Evolutionary conservation across 2,113 vertebrate species (phyloP), one percentile per base, ranked within the genome.

Genomic region (Hepsetus odoe): DNA sequence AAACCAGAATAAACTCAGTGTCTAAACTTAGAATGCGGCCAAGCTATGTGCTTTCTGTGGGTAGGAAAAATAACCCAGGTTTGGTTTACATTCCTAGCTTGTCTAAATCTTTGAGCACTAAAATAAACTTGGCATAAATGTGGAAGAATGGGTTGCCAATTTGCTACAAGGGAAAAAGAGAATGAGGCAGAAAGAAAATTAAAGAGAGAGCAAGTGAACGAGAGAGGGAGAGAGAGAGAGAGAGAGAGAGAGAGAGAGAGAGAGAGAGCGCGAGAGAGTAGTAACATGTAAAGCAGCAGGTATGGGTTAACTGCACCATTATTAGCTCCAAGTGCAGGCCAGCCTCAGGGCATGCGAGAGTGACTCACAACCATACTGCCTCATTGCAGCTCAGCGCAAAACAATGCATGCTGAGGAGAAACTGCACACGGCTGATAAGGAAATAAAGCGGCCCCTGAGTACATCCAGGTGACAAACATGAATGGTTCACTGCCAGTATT

Each of bases 391-490:
- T 66, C 75, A 81, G 74, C 77, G 77, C 85, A 91, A 83, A 90
- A 92, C 88, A 91, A 91, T 88, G 83, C 74, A 88, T 88, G 85
- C 77, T 83, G 85, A n/a, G 67, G 80, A 85, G 87, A 89, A 90
- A 90, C 90, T 92, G 91, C 88, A 85, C 81, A 84, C 67, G 0
- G 83, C 88, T 90, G 92, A 92, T 91, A 92, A 92, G 90, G 79
- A 90, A 88, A 89, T 77, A 75, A 87, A 85, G 81, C 74, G 80
- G 80, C 79, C 86, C 74, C 6, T 62, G 86, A 87, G 80, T 84
- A 84, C 58, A 88, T 88, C 85, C 88, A 91, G 90, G 91, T 92
- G 91, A 92, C 87, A 84, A 89, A 90, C 87, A 89, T 80, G 86
- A 90, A 91, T 90, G 90, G 89, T 91, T 89, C 87, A 88, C 83